These are phyloP conservation scores for Heliocidaris erythrogramma DNA, from an alignment of 35 echinoderm and acorn worm genomes.

Conservation along the genomic window DNA sequence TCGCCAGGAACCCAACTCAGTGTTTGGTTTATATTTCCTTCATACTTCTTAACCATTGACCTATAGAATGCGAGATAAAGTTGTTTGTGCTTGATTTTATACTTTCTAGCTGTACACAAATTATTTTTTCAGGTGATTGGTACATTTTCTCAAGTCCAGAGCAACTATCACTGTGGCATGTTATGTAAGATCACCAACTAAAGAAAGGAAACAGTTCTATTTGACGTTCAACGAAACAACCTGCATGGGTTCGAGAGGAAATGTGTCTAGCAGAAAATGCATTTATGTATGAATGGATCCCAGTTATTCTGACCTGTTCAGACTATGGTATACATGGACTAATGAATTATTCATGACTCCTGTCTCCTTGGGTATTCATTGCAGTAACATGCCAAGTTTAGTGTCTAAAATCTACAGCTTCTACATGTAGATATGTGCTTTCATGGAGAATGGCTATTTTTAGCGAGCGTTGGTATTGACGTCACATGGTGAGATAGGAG, in stretches of 20 bases:
- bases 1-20: too few species aligned
- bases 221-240: not conserved
- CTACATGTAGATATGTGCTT: not conserved
- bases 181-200: not conserved
- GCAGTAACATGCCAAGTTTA: not conserved
- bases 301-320: not conserved
- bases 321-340: not conserved
- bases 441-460: not conserved
- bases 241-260: not conserved
- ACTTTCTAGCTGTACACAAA: too few species aligned
- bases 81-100: too few species aligned
- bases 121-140: too few species aligned
- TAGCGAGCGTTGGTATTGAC: not conserved
- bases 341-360: not conserved
- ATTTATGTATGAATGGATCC: not conserved
- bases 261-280: not conserved
- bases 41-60: too few species aligned
- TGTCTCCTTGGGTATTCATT: not conserved
- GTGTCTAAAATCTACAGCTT: not conserved
- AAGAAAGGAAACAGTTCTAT: not conserved
- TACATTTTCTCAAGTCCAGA: too few species aligned
- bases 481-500: not conserved
- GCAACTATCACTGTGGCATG: too few species aligned
- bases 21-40: too few species aligned
- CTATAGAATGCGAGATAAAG: too few species aligned